phyloP scores from a whole-genome alignment of 2,888 invertebrate species.

The Ophion ventricosus region DNA sequence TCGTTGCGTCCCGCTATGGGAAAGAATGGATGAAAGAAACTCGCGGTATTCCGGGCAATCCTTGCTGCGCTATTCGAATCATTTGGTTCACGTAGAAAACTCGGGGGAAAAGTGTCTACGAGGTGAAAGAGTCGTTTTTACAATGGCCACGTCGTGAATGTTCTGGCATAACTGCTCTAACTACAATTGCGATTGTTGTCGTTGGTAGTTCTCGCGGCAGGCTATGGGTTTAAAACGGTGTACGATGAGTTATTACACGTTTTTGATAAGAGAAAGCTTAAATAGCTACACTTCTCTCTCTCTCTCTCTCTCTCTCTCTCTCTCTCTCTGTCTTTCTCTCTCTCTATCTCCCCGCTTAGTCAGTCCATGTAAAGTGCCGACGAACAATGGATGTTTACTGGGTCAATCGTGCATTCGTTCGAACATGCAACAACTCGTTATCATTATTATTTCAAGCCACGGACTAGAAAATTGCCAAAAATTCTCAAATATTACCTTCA shows the following conservation, averaged over 20 bases:
- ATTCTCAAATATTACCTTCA: not conserved
- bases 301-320: not conserved
- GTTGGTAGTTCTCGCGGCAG: not conserved
- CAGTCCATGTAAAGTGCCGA: not conserved
- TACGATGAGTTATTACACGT: slow-evolving; percentile 45
- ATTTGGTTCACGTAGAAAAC: slow-evolving; percentile 67
- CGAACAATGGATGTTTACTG: slow-evolving; percentile 16
- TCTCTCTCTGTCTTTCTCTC: not conserved
- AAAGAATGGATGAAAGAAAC: not conserved
- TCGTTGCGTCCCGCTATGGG: not conserved
- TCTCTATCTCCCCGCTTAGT: not conserved
- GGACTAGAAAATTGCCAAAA: not conserved
- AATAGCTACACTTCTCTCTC: slow-evolving; percentile 15
- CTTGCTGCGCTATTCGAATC: not conserved
- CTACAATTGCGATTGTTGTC: slow-evolving; percentile 40
- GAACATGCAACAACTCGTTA: not conserved
- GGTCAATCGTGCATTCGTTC: slow-evolving; percentile 24
- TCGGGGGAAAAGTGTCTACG: slow-evolving; percentile 16
- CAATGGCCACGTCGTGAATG: slow-evolving; percentile 7
- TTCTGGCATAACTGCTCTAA: slow-evolving; percentile 9
- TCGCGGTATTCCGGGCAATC: not conserved
- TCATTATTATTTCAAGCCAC: not conserved
- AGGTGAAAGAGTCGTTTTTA: slow-evolving; percentile 32
- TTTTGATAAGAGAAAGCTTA: slow-evolving; percentile 57
- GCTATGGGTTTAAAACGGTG: not conserved